phyloP scores from a whole-genome alignment of 2,888 invertebrate species.

The Caenorhabditis sinica region DNA sequence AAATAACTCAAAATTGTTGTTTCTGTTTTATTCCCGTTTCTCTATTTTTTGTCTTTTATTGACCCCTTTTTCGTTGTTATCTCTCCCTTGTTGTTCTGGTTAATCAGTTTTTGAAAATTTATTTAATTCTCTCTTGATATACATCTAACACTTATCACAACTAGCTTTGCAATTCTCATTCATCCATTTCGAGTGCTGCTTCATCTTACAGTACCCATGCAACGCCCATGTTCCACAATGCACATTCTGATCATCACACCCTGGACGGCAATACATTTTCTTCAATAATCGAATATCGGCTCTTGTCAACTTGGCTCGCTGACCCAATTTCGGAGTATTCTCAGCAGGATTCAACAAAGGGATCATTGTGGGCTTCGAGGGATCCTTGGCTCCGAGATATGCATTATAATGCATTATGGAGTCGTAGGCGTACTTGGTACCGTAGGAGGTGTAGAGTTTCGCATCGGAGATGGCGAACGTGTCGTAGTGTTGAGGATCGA shows the following conservation, averaged over 20 bases:
- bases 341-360: constrained; percentile 71
- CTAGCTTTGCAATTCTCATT: constrained; percentile 79
- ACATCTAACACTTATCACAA: constrained; percentile 69
- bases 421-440: constrained; percentile 77
- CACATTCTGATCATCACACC: constrained; percentile 78
- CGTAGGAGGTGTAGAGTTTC: constrained; percentile 77
- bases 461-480: constrained; percentile 79
- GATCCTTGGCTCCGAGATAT: constrained; percentile 74
- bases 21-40: constrained; percentile 19
- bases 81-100: too few species aligned
- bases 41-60: constrained; percentile 25
- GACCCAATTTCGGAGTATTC: constrained; percentile 77
- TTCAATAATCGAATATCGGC: constrained; percentile 77
- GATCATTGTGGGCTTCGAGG: constrained; percentile 79
- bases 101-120: constrained; percentile 1
- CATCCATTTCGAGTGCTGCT: constrained; percentile 76
- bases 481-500: constrained; percentile 81
- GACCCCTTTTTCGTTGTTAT: too few species aligned
- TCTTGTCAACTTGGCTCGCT: constrained; percentile 75
- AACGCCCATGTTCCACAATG: constrained; percentile 83
- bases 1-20: constrained; percentile 9
- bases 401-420: constrained; percentile 81
- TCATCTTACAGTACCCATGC: constrained; percentile 73
- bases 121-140: not conserved
- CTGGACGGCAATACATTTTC: constrained; percentile 81